Evolutionary conservation across 2,888 invertebrate species (phyloP).

Genomic region (Notodonta ziczac): DNA sequence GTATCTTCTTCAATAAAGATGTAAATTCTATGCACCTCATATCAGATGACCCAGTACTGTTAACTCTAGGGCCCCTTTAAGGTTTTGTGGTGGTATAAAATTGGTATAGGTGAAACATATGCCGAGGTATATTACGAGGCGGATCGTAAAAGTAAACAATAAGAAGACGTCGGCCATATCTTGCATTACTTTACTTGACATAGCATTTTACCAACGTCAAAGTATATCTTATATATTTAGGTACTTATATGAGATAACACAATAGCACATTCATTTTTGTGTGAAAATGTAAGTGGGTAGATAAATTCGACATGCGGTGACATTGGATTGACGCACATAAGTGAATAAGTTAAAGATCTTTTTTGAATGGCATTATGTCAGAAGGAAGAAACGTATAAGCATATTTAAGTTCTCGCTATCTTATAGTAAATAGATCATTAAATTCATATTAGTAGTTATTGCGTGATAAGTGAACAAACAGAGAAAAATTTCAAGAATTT

Average conservation of each 20-base stretch:
- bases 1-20: background rate
- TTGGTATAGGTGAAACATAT: conserved; percentile 27
- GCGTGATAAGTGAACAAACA: too few relatives aligned
- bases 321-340: background rate
- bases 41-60: background rate
- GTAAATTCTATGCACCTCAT: background rate
- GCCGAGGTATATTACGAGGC: conserved; percentile 27
- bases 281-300: conserved; percentile 3
- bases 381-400: too few relatives aligned
- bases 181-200: conserved; percentile 11
- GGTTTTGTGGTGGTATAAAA: conserved; percentile 32
- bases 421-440: too few relatives aligned
- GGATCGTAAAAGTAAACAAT: conserved; percentile 45
- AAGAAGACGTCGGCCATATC: conserved; percentile 23
- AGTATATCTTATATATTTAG: conserved; percentile 1
- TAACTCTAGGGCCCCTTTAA: conserved; percentile 1
- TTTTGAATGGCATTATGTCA: background rate
- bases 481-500: too few relatives aligned
- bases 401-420: too few relatives aligned
- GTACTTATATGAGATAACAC: conserved; percentile 19
- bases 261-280: background rate
- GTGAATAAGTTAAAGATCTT: background rate
- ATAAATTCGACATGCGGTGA: background rate
- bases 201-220: background rate
- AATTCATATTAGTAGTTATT: too few relatives aligned